These are phyloP conservation scores for Phragmatobia fuliginosa DNA, from an alignment of 2,888 invertebrate species.

Conservation along the genomic window DNA sequence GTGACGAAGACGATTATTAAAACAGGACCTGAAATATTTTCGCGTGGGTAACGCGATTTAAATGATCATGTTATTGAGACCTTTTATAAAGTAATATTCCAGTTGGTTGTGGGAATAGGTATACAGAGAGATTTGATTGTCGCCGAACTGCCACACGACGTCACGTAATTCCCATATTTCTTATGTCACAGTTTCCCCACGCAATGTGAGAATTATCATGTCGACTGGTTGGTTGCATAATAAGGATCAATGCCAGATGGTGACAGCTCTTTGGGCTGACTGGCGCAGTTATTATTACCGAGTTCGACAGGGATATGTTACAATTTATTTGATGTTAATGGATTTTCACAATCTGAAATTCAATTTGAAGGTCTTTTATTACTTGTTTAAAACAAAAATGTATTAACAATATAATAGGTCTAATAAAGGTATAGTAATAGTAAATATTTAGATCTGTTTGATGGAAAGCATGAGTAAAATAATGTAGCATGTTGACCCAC, in stretches of 20 bases:
- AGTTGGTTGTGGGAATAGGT: constrained; percentile 18
- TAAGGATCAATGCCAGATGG: constrained; percentile 40
- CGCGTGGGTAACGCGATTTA: constrained; percentile 37
- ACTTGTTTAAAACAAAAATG: no score
- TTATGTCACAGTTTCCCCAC: constrained; percentile 35
- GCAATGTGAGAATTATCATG: constrained; percentile 35
- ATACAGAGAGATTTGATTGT: constrained; percentile 10
- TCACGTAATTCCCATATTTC: constrained; percentile 46
- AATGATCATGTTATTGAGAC: constrained; percentile 36
- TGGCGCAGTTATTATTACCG: constrained; percentile 9
- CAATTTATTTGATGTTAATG: background rate
- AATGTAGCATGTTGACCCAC: no score
- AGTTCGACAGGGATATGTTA: background rate
- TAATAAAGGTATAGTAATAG: no score
- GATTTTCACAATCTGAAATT: background rate
- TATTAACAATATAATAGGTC: no score
- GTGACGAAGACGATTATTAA: constrained; percentile 73
- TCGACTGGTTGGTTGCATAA: constrained; percentile 35
- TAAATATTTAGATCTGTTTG: no score
- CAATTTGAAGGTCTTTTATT: background rate
- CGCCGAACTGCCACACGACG: constrained; percentile 30
- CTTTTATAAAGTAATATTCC: constrained; percentile 40
- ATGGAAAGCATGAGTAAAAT: no score
- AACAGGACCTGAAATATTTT: constrained; percentile 36
- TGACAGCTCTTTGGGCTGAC: constrained; percentile 21